phyloP scores from a whole-genome alignment of 2,113 vertebrate genomes.

The Siniperca chuatsi region DNA sequence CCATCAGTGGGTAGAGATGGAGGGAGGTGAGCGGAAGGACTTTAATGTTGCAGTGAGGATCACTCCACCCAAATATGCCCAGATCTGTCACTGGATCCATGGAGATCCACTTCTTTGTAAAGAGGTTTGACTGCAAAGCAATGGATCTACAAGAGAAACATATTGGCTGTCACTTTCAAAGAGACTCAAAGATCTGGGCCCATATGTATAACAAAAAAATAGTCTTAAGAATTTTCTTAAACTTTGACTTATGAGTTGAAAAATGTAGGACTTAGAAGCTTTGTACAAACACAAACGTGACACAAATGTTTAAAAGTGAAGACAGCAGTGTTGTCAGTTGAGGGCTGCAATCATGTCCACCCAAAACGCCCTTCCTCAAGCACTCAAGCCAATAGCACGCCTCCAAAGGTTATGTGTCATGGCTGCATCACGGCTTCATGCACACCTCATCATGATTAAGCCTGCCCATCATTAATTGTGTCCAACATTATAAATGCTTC shows the following conservation, averaged over 20 bases:
- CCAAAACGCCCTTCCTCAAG: not conserved
- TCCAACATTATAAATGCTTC: not conserved
- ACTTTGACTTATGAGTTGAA: not conserved
- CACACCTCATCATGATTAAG: not conserved
- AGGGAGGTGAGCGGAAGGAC: slow-evolving; percentile 87
- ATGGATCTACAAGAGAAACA: not conserved
- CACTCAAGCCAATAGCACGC: not conserved
- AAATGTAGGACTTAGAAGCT: not conserved
- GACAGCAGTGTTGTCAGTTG: slow-evolving; percentile 1
- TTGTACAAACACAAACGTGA: slow-evolving; percentile 6
- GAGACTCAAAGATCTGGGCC: slow-evolving; percentile 7
- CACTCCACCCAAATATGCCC: slow-evolving; percentile 93
- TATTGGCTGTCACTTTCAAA: not conserved
- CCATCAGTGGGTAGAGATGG: slow-evolving; percentile 90
- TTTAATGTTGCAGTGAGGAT: slow-evolving; percentile 96
- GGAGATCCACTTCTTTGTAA: slow-evolving; percentile 85
- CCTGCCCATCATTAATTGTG: not conserved
- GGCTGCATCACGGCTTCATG: not conserved
- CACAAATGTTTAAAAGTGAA: not conserved
- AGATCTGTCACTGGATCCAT: slow-evolving; percentile 96
- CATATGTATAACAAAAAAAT: not conserved
- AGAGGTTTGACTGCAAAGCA: slow-evolving; percentile 76
- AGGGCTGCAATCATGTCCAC: not conserved
- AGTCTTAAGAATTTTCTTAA: not conserved
- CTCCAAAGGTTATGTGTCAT: not conserved